These are phyloP conservation scores for Thamnophis elegans DNA, from an alignment of 2,797 vertebrate species.

Conservation along the genomic window DNA sequence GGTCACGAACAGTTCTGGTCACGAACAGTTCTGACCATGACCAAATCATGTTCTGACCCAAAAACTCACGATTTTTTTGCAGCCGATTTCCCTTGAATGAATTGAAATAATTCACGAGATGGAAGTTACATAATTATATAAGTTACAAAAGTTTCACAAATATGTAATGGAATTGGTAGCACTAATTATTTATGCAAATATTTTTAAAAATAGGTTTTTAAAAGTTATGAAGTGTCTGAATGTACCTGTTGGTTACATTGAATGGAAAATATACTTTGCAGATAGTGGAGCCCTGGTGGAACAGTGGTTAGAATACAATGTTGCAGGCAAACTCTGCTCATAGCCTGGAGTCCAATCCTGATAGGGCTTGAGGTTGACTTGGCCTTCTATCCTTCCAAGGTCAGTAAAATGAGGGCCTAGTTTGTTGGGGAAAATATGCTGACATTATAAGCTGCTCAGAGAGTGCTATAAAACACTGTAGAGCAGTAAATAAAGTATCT, in stretches of 20 bases:
- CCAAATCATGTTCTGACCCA: too few relatives aligned
- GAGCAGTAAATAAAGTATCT: too few relatives aligned
- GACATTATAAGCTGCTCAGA: neutral
- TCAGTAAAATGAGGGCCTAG: neutral
- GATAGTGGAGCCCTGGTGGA: too few relatives aligned
- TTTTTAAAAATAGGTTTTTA: neutral
- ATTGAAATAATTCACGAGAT: slow-evolving; percentile 29
- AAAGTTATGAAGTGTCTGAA: slow-evolving; percentile 3
- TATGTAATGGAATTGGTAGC: neutral
- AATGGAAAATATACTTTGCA: slow-evolving; percentile 47
- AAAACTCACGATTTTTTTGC: too few relatives aligned
- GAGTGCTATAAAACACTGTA: neutral
- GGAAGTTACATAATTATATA: neutral
- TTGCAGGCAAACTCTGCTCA: too few relatives aligned
- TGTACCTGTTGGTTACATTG: slow-evolving; percentile 34
- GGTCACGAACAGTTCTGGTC: too few relatives aligned
- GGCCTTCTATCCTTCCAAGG: neutral
- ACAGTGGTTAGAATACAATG: too few relatives aligned
- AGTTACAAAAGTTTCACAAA: too few relatives aligned
- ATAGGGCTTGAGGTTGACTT: neutral
- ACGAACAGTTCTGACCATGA: too few relatives aligned
- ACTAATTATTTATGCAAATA: slow-evolving; percentile 37
- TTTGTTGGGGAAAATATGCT: neutral
- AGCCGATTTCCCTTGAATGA: neutral
- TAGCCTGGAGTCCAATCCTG: too few relatives aligned